Base-by-base conservation (phyloP, 2,797 vertebrate genomes). In the Phataginus tricuspis region DNA sequence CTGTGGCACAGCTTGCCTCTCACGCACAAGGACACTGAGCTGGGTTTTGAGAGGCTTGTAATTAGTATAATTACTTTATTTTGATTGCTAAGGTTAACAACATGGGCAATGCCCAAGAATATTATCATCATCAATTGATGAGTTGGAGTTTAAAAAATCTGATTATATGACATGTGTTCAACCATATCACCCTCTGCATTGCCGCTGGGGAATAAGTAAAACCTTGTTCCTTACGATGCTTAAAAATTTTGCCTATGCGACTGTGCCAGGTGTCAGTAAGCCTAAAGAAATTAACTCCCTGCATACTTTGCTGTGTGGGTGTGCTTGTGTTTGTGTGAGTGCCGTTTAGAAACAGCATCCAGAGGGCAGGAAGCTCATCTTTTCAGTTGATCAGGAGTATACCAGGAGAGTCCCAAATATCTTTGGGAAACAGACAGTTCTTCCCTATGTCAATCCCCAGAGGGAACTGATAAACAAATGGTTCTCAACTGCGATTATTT, bases 61-160 rank as follows among this genome's bases (percentile, higher is more conserved):
- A 98, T 98, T 97, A 98, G 97, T 95, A 93, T 97, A 97, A 97
- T 97, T 93, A 96, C 96, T 94, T 97, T 97, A 97, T 98, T 97
- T 97, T 97, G 96, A 97, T 97, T 97, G 96, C 97, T 82, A 86
- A 97, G 97, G 97, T 97, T 98, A 98, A 97, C 97, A 97, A 97
- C 96, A 95, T 97, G 97, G 97, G 97, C 97, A 98, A 97, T 96
- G 95, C 96, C 97, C 80, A 87, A 96, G 96, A 87, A 98, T 57
- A 97, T 97, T 97, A 97, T 96, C 95, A 96, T 96, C 97, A 97
- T 97, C 97, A 96, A 96, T 97, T 97, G 97, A 97, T 96, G 97
- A 97, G 96, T 66, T 97, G 57, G 89, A 95, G 91, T 93, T 97
- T 97, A 90, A 85, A 96, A 97, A 98, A 95, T 97, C 83, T 98